phyloP scores from a whole-genome alignment of 2,113 vertebrate genomes.

The Glareola pratincola region DNA sequence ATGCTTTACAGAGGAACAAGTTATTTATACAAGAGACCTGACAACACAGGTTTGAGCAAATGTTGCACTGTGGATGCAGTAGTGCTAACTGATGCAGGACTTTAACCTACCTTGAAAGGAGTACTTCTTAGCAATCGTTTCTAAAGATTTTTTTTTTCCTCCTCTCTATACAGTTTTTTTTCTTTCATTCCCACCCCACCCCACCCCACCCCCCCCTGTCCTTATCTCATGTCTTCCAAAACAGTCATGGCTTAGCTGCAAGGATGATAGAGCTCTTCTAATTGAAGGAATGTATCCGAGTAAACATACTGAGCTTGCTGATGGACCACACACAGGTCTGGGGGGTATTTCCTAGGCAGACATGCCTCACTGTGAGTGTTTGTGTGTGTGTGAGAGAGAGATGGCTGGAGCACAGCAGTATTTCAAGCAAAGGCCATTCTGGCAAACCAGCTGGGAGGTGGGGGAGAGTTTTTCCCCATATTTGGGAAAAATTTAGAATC shows the following conservation, averaged over 20 bases:
- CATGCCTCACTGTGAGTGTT: no score
- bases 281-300: background rate
- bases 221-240: background rate
- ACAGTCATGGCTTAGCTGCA: background rate
- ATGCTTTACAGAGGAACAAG: background rate
- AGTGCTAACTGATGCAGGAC: background rate
- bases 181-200: background rate
- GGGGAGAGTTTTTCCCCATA: background rate
- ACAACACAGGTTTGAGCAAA: background rate
- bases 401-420: background rate
- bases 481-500: background rate
- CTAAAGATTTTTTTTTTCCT: background rate
- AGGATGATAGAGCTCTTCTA: background rate
- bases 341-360: background rate
- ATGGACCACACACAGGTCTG: background rate
- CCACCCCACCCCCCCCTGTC: no score
- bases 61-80: background rate
- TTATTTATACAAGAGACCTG: background rate
- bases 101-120: background rate
- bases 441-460: accelerated
- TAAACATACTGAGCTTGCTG: background rate
- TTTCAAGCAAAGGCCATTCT: background rate
- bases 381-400: accelerated
- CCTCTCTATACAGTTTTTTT: background rate
- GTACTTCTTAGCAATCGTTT: background rate